Evolutionary conservation across 2,113 vertebrate species (phyloP), one percentile per base, ranked within the genome.

Genomic region (Mesitornis unicolor): DNA sequence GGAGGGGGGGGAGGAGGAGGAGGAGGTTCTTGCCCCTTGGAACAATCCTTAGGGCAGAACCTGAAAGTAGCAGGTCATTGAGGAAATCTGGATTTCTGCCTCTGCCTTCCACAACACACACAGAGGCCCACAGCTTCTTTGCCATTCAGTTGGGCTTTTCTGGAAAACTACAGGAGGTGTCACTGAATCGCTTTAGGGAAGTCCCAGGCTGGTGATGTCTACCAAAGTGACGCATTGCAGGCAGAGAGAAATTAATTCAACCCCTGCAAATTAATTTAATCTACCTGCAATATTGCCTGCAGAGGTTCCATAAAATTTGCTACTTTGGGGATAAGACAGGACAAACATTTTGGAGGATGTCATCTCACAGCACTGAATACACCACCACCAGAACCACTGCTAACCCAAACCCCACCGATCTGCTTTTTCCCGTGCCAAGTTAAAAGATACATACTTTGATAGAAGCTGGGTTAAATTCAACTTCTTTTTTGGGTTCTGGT

Each of bases 381-480:
- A 11, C 1, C 61, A 28, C 31, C 28, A 20, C 1, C 36, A 54
- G 28, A n/a, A 11, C 31, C 47, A 25, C 15, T 69, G 56, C 28
- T 68, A 61, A 19, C 75, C 54, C 80, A 19, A n/a, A 8, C 8
- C 17, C 53, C 48, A 9, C 13, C 33, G 10, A 14, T 5, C 68
- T 40, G 22, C 28, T n/a, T 16, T 48, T 35, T 21, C n/a, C 54
- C 22, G 22, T 13, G 14, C 45, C 20, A 22, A 38, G 20, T 36
- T 11, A 12, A 45, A 73, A 77, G 12, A 45, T 92, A 96, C 96
- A 3, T 98, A 99, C 99, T 98, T 99, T 98, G 75, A 99, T 87
- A 74, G 98, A 97, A 17, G 99, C 94, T 10, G 99, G 98, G 94
- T 99, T 99, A 77, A 99, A 99, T 22, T 97, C 98, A 1, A 85